Conservation (phyloP, 2,113 vertebrate species). For the Mesembrinibis cayennensis region DNA sequence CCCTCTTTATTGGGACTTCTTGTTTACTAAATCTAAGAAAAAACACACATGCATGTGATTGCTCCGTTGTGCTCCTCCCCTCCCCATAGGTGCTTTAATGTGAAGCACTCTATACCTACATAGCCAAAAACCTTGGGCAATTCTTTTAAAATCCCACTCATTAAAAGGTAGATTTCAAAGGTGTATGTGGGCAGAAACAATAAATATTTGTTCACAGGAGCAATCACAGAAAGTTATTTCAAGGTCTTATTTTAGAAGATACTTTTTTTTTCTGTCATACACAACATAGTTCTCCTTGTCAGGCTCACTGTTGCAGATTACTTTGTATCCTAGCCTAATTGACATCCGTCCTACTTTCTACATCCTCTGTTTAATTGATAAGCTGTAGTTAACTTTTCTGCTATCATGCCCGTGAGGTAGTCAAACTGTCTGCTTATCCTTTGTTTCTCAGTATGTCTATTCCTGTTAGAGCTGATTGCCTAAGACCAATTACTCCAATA, state of each 20-base stretch:
- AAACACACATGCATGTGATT: not conserved
- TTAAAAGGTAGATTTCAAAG: not conserved
- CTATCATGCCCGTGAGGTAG: not conserved
- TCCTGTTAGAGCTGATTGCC: not conserved
- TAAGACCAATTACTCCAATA: not conserved
- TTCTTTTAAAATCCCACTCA: not conserved
- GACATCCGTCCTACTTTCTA: not conserved
- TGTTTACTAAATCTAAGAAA: not conserved
- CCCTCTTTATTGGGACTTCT: not conserved
- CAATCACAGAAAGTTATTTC: not conserved
- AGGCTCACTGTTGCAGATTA: rapidly evolving
- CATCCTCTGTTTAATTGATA: not conserved
- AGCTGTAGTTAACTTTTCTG: not conserved
- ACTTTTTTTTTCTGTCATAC: not conserved
- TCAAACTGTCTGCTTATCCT: not conserved
- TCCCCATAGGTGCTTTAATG: not conserved
- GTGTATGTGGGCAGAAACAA: not conserved
- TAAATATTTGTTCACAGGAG: not conserved
- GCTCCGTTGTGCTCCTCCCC: not conserved
- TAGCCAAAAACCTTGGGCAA: not conserved
- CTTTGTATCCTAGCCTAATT: not conserved
- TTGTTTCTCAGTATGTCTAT: not conserved
- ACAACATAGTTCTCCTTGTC: not conserved
- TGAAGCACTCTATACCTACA: not conserved
- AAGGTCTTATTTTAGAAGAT: not conserved